Base-by-base conservation (phyloP, 2,113 vertebrate species). In the Seriola rivoliana region DNA sequence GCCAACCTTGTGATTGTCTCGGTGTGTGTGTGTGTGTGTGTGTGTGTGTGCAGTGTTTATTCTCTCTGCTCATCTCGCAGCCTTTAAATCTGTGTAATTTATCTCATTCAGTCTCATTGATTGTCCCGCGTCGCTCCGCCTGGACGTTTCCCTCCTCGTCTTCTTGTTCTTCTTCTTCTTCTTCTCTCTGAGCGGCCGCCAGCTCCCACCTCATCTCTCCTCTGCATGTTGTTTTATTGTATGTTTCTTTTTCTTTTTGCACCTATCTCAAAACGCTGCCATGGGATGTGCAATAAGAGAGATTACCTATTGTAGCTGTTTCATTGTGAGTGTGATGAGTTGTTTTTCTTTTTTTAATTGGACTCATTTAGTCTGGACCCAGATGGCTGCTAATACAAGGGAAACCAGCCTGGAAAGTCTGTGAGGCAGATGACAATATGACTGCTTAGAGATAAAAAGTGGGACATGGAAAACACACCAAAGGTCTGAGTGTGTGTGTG, bases 31-130 rank as follows among this genome's bases (percentile, higher is more conserved):
- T 23, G 57, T 46, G 11, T 23, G 21, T 21, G 46, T 73, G 42
- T 54, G 42, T 54, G 16, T 14, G 10, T n/a, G 46, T 4, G 7
- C 8, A 17, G 52, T 79, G 71, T 74, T 69, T 76, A 19, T 84
- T 77, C 58, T 57, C 65, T 74, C 29, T 75, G 72, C 75, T 80
- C 81, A 75, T 62, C 62, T 80, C 50, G 3, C 62, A 44, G 36
- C 60, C 75, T 57, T 86, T 78, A 81, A 76, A 83, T 73, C 54
- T 69, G 64, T 64, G 59, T 78, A 75, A 72, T 91, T 87, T 57
- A 59, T 89, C 58, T 82, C 80, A 69, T 69, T 71, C 70, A 0
- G 70, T 46, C 82, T 50, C 72, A 80, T 69, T 86, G 90, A 86
- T 86, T 81, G 69, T 44, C 1, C 72, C 80, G 76, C 63, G 1